Evolutionary conservation across 2,888 invertebrate genomes (phyloP), one percentile per base, ranked within the genome.

Genomic region (Muscina levida): DNA sequence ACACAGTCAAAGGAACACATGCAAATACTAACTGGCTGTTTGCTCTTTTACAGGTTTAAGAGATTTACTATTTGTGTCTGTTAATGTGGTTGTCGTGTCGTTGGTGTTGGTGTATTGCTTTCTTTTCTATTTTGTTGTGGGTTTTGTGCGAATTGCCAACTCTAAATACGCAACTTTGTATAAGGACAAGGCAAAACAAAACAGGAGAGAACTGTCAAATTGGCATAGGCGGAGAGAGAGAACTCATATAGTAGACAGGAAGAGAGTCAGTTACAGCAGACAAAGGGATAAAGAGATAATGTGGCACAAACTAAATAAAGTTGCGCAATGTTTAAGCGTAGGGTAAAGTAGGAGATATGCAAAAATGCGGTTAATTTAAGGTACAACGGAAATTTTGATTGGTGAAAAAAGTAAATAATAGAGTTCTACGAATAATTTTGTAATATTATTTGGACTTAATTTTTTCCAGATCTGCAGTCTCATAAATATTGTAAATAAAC

Each of bases 31-130:
- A 53, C 53, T 39, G 31, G n/a, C 56, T 13, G 37, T 66, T 59
- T 67, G 42, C 79, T 75, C 66, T 75, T 66, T 31, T 75, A n/a
- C 8, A 46, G 56, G 48, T 48, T 11, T 17, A 73, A 56, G 37
- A 59, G 46, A 66, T 62, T 46, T 53, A 11, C 11, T 19, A 22
- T 53, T 22, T 53, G 5, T 22, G 3, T 24, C 31, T 53, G 1
- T 53, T 53, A 11, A 22, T 51, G 17, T 53, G 2, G 2, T 44
- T 44, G 10, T 4, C 10, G 10, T 37, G 4, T 37, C 37, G 4
- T 10, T 37, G 10, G 10, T 37, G 10, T 37, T 37, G 10, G 37
- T 37, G n/a, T 37, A 10, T 37, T 37, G 37, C 10, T 37, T n/a
- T n/a, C 10, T 37, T 37, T 6, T 10, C 4, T 10, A 37, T 44